Evolutionary conservation across 2,113 vertebrate species (phyloP).

Genomic region (Pimephales promelas): DNA sequence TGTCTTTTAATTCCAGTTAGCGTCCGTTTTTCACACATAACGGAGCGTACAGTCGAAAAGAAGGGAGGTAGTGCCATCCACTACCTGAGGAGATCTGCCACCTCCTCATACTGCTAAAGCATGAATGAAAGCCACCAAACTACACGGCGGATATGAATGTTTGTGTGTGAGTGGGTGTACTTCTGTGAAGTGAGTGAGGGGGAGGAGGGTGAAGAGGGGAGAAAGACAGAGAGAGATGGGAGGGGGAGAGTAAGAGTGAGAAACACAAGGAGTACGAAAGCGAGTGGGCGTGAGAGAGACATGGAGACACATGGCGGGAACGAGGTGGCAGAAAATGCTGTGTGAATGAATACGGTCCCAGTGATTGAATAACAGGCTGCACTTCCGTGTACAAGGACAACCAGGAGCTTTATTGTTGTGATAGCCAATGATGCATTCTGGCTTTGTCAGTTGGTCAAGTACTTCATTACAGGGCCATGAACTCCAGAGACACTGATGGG

Average conservation of each 20-base stretch:
- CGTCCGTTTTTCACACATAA: constrained; percentile 40
- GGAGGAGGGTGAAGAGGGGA: constrained; percentile 36
- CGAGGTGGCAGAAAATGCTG: constrained; percentile 19
- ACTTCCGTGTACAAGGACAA: neutral
- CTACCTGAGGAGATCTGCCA: constrained; percentile 38
- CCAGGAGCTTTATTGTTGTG: neutral
- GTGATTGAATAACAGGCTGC: constrained; percentile 15
- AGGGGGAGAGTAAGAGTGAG: constrained; percentile 27
- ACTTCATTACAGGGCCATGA: neutral
- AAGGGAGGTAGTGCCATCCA: constrained; percentile 43
- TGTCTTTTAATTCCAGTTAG: constrained; percentile 42
- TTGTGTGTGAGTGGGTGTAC: constrained; percentile 60
- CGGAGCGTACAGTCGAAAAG: neutral
- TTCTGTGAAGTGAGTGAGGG: constrained; percentile 54
- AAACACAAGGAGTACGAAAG: constrained; percentile 29
- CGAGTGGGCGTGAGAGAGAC: constrained; percentile 35
- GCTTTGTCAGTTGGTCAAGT: neutral
- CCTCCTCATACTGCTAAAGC: constrained; percentile 53
- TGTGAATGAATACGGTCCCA: constrained; percentile 33
- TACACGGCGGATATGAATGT: constrained; percentile 55
- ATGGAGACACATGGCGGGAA: constrained; percentile 37
- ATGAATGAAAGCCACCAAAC: constrained; percentile 59
- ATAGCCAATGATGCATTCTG: neutral
- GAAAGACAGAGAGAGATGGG: constrained; percentile 24
- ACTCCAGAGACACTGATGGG: neutral